Evolutionary conservation across 1,140 invertebrate genomes (phyloP).

Genomic region (Drosophila biarmipes): DNA sequence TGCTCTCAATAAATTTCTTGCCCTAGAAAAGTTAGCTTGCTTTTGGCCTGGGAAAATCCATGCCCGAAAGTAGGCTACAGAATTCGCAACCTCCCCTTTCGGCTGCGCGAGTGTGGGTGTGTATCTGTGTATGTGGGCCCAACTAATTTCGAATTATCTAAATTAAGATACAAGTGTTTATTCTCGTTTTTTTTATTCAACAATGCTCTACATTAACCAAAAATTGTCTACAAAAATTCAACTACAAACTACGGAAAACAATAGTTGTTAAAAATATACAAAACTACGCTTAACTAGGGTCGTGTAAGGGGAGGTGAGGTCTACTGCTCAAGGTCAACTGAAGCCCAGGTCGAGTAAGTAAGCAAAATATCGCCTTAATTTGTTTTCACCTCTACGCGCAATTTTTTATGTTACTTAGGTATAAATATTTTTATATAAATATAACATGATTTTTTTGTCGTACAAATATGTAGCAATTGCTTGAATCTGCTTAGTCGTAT

Average conservation of each 20-base stretch:
- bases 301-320: slow-evolving; percentile 11
- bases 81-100: slow-evolving; percentile 3
- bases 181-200: slow-evolving; percentile 40
- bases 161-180: slow-evolving; percentile 6
- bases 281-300: slow-evolving; percentile 44
- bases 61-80: slow-evolving; percentile 53
- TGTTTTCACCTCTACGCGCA: slow-evolving; percentile 75
- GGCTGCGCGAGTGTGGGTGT: slow-evolving; percentile 10
- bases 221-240: slow-evolving; percentile 48
- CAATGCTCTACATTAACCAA: slow-evolving; percentile 50
- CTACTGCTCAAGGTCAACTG: slow-evolving; percentile 10
- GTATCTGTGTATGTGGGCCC: slow-evolving; percentile 5
- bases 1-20: slow-evolving; percentile 23
- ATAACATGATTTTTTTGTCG: slow-evolving; percentile 67
- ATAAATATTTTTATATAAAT: slow-evolving; percentile 75
- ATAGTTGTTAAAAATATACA: slow-evolving; percentile 48
- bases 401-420: slow-evolving; percentile 42
- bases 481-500: slow-evolving; percentile 66
- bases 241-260: slow-evolving; percentile 65
- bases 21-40: slow-evolving; percentile 33
- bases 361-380: slow-evolving; percentile 39
- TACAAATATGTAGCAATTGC: slow-evolving; percentile 74
- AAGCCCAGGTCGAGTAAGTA: slow-evolving; percentile 39
- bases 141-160: slow-evolving; percentile 30
- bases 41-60: slow-evolving; percentile 42